Percentiles rank a stretch among this genome's conserved stretches.
Evolutionary conservation across 2,888 invertebrate species (phyloP).

Genomic region (Mantis religiosa): DNA sequence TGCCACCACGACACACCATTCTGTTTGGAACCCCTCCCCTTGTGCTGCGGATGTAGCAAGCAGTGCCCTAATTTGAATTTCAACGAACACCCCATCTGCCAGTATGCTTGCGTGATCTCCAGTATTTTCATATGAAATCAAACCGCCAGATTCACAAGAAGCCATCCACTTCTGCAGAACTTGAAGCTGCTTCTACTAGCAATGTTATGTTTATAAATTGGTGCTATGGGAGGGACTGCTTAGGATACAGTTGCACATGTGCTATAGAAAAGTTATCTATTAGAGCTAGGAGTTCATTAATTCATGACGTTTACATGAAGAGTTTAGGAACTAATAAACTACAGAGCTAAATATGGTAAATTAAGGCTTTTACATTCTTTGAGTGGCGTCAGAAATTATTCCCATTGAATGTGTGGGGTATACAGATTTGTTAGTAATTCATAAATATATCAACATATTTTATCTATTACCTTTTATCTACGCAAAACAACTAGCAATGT

Average conservation of each 20-base stretch:
- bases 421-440: no score
- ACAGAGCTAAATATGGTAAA: no score
- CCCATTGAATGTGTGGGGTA: no score
- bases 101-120: background rate
- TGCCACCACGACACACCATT: background rate
- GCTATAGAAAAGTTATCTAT: background rate
- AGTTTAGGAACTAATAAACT: no score
- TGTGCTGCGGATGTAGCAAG: background rate
- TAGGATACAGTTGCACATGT: background rate
- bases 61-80: constrained; percentile 27
- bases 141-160: background rate
- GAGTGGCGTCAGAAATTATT: no score
- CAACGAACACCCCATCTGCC: constrained; percentile 18
- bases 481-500: no score
- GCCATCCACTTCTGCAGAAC: background rate
- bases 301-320: no score
- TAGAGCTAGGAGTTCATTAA: background rate
- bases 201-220: background rate
- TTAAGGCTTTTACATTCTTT: no score
- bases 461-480: no score
- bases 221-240: background rate
- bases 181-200: background rate
- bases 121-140: constrained; percentile 29
- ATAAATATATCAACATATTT: no score
- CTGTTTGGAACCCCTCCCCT: background rate